Evolutionary conservation across 1,140 invertebrate species (phyloP), one percentile per base, ranked within the genome.

Genomic region (Mycetomoellerius zeteki): DNA sequence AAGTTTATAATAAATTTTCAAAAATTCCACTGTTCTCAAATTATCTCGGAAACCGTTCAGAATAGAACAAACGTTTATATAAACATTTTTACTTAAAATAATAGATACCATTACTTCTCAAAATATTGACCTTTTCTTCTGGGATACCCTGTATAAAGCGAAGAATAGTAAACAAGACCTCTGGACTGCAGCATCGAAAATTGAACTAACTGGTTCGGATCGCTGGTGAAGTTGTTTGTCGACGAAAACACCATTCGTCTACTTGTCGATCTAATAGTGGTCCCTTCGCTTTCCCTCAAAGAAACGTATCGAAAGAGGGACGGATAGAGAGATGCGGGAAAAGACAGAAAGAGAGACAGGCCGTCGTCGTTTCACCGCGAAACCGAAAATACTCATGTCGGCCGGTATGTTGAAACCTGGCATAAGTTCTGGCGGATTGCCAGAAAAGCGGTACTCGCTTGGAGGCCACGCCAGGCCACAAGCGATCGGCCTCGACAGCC

Each of bases 301-400:
- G 52, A 82, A 73, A 12, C 33, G 12, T 52, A 87, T 67, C 50
- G 58, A 72, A n/a, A 85, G 50, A 50, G 50, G 37, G 2, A 30
- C 19, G 56, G 30, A 72, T 33, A 54, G 58, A 33, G 73, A 75
- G 58, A 58, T 24, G 16, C 21, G 50, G 27, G 4, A 21, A 21
- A 47, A 8, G 27, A 60, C 37, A 75, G 12, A 71, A 52, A 85
- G 33, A 86, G 76, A 82, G 54, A 67, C 64, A 58, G 12, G 33
- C 43, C 72, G 62, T 82, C 43, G 88, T 88, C 89, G 89, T 91
- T 91, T 91, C 87, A 81, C 89, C 89, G 89, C 90, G 94, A 94
- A 94, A 94, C 94, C 94, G 93, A 95, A 95, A 95, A 95, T 95
- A 95, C 95, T 94, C 94, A 93, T 94, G 94, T 94, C 92, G 94